phyloP scores from a whole-genome alignment of 2,888 invertebrate genomes.

The Hypselothyrea guttata region DNA sequence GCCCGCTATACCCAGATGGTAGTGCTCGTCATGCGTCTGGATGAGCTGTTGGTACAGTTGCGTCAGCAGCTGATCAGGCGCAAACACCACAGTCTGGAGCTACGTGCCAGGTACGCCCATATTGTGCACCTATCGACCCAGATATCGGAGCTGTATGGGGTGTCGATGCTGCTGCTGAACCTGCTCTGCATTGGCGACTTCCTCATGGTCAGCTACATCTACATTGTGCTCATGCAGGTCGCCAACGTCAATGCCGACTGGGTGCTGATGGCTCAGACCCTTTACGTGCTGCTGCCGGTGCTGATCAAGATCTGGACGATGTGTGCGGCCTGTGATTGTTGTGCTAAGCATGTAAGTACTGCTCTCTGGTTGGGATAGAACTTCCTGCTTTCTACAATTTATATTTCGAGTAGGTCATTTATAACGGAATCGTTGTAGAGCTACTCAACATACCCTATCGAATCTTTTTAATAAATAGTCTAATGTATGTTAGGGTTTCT shows the following conservation, averaged over 20 bases:
- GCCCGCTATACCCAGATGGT: constrained; percentile 59
- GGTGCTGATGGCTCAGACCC: constrained; percentile 20
- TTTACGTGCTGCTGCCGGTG: constrained; percentile 39
- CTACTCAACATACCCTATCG: too few species aligned
- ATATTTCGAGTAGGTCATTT: too few species aligned
- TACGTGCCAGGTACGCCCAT: constrained; percentile 45
- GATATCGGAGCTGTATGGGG: constrained; percentile 50
- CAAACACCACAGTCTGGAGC: not conserved
- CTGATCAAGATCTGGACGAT: constrained; percentile 51
- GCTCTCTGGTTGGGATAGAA: too few species aligned
- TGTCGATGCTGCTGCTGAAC: constrained; percentile 59
- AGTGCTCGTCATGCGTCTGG: constrained; percentile 53
- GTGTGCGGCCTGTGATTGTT: constrained; percentile 51
- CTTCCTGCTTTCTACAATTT: too few species aligned
- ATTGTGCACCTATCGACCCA: constrained; percentile 40
- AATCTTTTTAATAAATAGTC: too few species aligned
- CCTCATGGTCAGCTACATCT: constrained; percentile 43
- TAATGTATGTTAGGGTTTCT: too few species aligned
- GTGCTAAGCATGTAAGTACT: constrained; percentile 47
- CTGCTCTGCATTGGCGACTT: constrained; percentile 63
- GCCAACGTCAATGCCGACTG: not conserved
- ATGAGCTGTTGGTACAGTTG: constrained; percentile 43
- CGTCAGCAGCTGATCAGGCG: constrained; percentile 11
- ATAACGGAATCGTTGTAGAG: too few species aligned
- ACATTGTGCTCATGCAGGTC: constrained; percentile 37